Evolutionary conservation across 2,113 vertebrate species (phyloP).

Genomic region (Cygnus buccinator): DNA sequence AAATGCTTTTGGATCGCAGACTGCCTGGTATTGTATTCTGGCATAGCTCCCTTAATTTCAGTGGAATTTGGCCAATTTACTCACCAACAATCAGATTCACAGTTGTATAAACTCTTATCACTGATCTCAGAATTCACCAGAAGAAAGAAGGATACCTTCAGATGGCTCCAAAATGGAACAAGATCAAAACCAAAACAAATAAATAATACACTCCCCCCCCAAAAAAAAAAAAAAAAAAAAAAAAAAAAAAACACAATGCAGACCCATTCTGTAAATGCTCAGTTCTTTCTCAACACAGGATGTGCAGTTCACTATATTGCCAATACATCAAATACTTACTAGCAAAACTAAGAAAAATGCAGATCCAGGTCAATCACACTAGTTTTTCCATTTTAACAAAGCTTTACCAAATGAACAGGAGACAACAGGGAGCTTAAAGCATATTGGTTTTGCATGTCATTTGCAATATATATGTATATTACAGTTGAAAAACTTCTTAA

Average conservation of each 20-base stretch:
- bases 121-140: not conserved
- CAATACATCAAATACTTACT: not conserved
- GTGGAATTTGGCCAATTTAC: not conserved
- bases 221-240: not conserved
- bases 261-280: not conserved
- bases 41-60: not conserved
- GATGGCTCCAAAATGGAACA: not conserved
- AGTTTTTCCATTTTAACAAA: not conserved
- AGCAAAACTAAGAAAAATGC: not conserved
- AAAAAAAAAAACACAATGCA: not conserved
- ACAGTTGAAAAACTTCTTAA: not conserved
- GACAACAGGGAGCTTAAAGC: not conserved
- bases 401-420: not conserved
- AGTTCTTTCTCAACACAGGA: not conserved
- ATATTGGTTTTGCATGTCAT: not conserved
- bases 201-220: not conserved
- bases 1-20: not conserved
- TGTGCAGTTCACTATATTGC: not conserved
- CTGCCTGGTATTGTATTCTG: not conserved
- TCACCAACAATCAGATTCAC: not conserved
- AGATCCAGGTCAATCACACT: not conserved
- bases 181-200: not conserved
- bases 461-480: not conserved
- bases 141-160: not conserved
- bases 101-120: not conserved